Conservation (phyloP, 2,797 vertebrate species). For the Pangasius djambal region DNA sequence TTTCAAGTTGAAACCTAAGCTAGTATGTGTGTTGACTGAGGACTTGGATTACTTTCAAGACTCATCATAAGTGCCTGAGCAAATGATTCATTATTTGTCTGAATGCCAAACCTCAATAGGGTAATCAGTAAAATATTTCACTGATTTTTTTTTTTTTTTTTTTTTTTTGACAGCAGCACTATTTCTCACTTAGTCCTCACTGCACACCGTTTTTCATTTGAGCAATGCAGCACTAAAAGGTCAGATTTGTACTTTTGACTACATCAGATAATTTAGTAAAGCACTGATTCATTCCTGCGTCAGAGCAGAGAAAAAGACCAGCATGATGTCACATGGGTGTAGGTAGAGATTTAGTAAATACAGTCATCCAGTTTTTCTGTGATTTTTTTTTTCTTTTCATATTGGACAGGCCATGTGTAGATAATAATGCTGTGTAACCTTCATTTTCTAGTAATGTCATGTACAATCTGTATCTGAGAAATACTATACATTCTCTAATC, state of each 20-base stretch:
- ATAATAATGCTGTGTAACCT: neutral
- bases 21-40: neutral
- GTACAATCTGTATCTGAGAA: neutral
- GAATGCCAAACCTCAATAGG: neutral
- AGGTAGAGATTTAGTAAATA: neutral
- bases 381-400: neutral
- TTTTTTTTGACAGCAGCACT: neutral
- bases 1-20: neutral
- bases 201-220: neutral
- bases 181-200: neutral
- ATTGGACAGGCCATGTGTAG: neutral
- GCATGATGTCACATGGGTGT: neutral
- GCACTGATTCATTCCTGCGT: neutral
- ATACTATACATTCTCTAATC: neutral
- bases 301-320: neutral
- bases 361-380: neutral
- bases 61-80: conserved; percentile 31
- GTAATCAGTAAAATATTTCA: conserved; percentile 13
- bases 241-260: neutral
- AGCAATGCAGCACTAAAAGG: neutral
- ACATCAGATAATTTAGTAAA: neutral
- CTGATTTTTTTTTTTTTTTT: neutral
- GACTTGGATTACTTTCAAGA: neutral
- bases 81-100: conserved; percentile 13
- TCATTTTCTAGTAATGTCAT: too few relatives aligned